A percentile compares a stretch with the other conserved stretches of the same genome.
phyloP scores from a whole-genome alignment of 2,113 vertebrate genomes.

The Podarcis cretensis region DNA sequence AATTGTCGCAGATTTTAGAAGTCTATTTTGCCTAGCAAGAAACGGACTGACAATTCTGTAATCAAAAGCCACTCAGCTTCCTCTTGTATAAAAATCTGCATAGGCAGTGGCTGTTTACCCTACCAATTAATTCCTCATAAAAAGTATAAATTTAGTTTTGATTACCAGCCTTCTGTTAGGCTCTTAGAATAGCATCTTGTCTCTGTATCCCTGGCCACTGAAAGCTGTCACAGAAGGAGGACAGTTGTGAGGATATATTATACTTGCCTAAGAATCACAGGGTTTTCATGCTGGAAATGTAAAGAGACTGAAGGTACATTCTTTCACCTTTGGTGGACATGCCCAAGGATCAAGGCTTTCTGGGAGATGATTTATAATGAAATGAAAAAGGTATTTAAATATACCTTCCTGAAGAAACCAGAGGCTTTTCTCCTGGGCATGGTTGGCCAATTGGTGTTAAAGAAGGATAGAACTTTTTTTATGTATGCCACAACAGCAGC shows the following conservation, averaged over 20 bases:
- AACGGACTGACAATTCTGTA: not conserved
- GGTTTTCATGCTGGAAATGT: too few species aligned
- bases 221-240: not conserved
- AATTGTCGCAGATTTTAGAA: not conserved
- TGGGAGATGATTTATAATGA: too few species aligned
- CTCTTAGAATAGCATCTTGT: not conserved
- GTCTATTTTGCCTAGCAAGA: not conserved
- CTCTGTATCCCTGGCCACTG: not conserved
- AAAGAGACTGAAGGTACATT: too few species aligned
- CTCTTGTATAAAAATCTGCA: not conserved
- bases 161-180: not conserved
- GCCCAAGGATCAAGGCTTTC: too few species aligned
- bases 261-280: not conserved
- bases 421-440: too few species aligned
- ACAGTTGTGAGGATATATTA: not conserved
- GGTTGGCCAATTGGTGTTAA: too few species aligned
- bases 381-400: too few species aligned
- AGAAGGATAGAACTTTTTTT: too few species aligned
- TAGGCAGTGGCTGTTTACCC: not conserved
- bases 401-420: too few species aligned
- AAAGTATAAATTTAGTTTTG: not conserved
- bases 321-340: too few species aligned
- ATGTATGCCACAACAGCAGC: too few species aligned
- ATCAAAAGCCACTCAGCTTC: rapidly evolving
- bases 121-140: not conserved